These are phyloP conservation scores for Trissolcus basalis DNA, from an alignment of 1,140 invertebrate genomes.

Conservation along the genomic window DNA sequence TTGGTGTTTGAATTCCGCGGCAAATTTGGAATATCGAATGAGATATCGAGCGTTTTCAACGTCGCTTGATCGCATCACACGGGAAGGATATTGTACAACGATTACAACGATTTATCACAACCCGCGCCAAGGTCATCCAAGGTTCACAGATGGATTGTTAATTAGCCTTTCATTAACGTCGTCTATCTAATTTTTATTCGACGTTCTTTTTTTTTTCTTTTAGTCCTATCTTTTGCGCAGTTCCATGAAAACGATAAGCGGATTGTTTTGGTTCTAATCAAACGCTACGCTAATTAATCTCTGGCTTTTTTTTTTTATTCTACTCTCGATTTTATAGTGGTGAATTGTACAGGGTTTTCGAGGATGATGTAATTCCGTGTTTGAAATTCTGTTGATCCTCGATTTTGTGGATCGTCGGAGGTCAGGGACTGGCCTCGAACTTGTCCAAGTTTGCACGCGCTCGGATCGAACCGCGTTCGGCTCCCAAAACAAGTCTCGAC, in stretches of 20 bases:
- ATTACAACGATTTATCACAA: conserved; percentile 20
- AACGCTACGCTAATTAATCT: too few relatives aligned
- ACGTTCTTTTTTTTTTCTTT: too few relatives aligned
- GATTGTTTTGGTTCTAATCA: too few relatives aligned
- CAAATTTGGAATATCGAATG: conserved; percentile 16
- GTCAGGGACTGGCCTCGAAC: conserved; percentile 41
- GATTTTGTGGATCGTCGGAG: conserved; percentile 16
- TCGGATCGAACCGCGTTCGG: conserved; percentile 15
- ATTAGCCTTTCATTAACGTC: conserved; percentile 14
- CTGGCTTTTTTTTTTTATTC: too few relatives aligned
- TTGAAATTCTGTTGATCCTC: conserved; percentile 4
- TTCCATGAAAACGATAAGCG: too few relatives aligned
- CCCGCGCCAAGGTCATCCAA: conserved; percentile 14
- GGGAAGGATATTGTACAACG: conserved; percentile 19
- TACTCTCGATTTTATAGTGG: too few relatives aligned
- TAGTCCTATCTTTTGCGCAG: too few relatives aligned
- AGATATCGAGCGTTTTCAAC: conserved; percentile 9
- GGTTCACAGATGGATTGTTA: conserved; percentile 12
- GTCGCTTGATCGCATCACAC: conserved; percentile 26
- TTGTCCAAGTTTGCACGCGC: conserved; percentile 10
- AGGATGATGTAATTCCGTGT: neutral
- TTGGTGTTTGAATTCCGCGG: conserved; percentile 26
- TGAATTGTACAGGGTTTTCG: too few relatives aligned
- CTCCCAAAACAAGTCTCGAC: conserved; percentile 11
- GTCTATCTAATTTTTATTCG: neutral